Percentiles rank a stretch among this genome's conserved stretches.
These are phyloP conservation scores for Patagioenas fasciata DNA, from an alignment of 2,113 vertebrate genomes.

Conservation along the genomic window DNA sequence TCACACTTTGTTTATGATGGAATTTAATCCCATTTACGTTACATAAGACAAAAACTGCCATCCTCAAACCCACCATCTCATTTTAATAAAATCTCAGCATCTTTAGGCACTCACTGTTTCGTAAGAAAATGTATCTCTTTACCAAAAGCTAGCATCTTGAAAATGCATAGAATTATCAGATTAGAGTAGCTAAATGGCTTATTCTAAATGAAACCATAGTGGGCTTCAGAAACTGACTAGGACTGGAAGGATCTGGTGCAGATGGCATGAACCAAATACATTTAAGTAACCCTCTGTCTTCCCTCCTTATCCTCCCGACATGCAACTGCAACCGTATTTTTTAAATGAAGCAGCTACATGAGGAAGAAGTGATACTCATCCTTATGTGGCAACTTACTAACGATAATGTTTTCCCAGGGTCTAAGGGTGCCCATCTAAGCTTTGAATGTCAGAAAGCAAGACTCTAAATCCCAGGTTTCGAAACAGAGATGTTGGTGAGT, in stretches of 20 bases:
- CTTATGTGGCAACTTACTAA: neutral
- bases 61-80: neutral
- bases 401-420: neutral
- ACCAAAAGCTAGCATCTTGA: neutral
- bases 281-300: neutral
- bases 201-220: neutral
- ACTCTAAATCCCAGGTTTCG: neutral
- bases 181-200: neutral
- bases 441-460: neutral
- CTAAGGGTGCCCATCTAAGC: neutral
- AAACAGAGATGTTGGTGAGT: neutral
- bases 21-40: neutral
- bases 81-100: neutral
- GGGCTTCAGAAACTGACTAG: neutral
- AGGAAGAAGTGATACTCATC: neutral
- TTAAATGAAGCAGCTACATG: neutral
- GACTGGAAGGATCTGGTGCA: neutral
- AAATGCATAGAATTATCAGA: neutral
- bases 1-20: neutral
- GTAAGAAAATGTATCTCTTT: neutral
- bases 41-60: neutral
- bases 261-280: neutral
- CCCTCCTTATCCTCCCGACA: neutral
- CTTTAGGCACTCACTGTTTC: neutral
- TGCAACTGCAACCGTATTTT: neutral